Percentiles rank a stretch among this genome's conserved stretches.
Conservation (phyloP, 1,140 invertebrate species). For the Pomacea maculata region DNA sequence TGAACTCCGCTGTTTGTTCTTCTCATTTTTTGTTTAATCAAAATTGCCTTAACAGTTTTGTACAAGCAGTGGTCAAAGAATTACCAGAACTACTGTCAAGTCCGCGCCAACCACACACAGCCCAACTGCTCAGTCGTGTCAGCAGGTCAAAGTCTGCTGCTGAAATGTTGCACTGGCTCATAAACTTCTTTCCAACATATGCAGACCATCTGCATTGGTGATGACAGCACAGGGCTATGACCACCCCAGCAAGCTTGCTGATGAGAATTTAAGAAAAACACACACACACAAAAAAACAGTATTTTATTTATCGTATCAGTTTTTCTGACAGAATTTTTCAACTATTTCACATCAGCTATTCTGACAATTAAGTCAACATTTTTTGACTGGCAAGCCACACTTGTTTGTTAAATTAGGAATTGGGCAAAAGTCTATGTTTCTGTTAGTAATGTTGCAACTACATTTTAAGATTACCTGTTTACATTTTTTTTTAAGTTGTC, state of each 20-base stretch:
- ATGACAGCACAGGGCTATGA: slow-evolving; percentile 88
- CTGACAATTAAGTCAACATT: background rate
- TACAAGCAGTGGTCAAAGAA: background rate
- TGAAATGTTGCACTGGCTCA: slow-evolving; percentile 70
- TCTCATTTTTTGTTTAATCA: no score
- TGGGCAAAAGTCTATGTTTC: no score
- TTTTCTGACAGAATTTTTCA: background rate
- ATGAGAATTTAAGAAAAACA: slow-evolving; percentile 17
- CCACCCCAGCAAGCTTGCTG: slow-evolving; percentile 67
- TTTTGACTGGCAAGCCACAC: background rate
- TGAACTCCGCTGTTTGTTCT: no score
- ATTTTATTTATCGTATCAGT: background rate
- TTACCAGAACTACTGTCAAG: slow-evolving; percentile 29
- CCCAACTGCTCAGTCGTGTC: slow-evolving; percentile 84
- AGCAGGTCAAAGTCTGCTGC: slow-evolving; percentile 78
- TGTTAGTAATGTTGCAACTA: no score
- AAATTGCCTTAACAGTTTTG: no score
- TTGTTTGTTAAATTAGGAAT: background rate
- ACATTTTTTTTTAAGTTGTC: no score
- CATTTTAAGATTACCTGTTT: no score
- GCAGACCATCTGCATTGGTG: slow-evolving; percentile 79
- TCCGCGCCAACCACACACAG: slow-evolving; percentile 73
- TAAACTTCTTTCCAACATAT: slow-evolving; percentile 74
- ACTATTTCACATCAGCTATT: background rate
- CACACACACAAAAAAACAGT: background rate